phyloP scores from a whole-genome alignment of 1,140 invertebrate genomes.

The Micrasema minimum region DNA sequence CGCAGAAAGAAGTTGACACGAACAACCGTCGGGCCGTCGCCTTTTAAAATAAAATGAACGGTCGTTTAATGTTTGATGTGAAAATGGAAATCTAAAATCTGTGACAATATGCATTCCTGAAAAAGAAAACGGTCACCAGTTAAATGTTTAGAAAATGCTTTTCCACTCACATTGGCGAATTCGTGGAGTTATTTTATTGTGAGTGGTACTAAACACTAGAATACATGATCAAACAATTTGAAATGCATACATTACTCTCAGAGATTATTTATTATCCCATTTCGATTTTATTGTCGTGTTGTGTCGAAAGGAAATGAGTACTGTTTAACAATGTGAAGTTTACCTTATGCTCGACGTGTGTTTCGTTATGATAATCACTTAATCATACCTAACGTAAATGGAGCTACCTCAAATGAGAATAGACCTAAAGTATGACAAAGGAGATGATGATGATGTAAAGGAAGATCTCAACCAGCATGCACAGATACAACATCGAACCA shows the following conservation, averaged over 20 bases:
- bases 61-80: constrained; percentile 11
- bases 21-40: constrained; percentile 82
- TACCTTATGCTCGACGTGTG: not conserved
- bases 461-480: constrained; percentile 18
- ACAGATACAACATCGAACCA: constrained; percentile 29
- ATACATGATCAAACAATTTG: not conserved
- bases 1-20: constrained; percentile 93
- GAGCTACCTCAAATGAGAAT: not conserved
- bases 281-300: not conserved
- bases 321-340: not conserved
- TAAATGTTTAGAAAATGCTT: not conserved
- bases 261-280: not conserved
- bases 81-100: not conserved
- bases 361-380: not conserved
- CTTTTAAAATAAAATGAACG: constrained; percentile 57
- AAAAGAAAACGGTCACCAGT: constrained; percentile 23
- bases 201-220: constrained; percentile 1
- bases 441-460: constrained; percentile 21
- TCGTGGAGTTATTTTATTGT: not conserved
- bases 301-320: not conserved
- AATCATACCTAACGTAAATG: not conserved
- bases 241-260: not conserved
- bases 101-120: constrained; percentile 19
- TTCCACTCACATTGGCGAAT: not conserved
- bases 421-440: not conserved